Evolutionary conservation across 2,888 invertebrate species (phyloP).

Genomic region (Harmothoe impar): DNA sequence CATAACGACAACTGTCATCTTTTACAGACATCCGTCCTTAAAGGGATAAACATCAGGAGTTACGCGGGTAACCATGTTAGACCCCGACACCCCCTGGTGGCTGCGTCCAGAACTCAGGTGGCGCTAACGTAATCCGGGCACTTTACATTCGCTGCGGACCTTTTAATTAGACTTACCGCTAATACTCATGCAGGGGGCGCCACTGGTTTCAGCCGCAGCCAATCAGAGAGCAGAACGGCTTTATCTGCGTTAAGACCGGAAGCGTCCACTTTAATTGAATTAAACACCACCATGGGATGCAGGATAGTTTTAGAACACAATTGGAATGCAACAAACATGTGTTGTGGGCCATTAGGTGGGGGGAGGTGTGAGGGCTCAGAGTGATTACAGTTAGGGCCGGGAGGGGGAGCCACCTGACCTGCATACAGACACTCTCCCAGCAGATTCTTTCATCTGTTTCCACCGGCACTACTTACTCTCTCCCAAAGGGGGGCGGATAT

Average conservation of each 20-base stretch:
- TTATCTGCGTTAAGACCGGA: slow-evolving; percentile 47
- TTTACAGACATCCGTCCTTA: too few relatives aligned
- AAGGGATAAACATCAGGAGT: too few relatives aligned
- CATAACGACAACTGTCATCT: too few relatives aligned
- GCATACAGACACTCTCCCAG: too few relatives aligned
- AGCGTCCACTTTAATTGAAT: slow-evolving; percentile 27
- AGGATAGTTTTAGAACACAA: slow-evolving; percentile 46
- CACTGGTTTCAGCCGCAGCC: background rate
- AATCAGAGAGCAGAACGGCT: background rate
- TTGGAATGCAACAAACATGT: slow-evolving; percentile 52
- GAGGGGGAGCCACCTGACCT: background rate
- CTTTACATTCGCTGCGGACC: slow-evolving; percentile 11
- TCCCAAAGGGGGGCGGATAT: too few relatives aligned
- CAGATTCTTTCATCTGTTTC: too few relatives aligned
- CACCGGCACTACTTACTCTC: too few relatives aligned
- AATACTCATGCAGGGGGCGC: background rate
- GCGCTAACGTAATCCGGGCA: background rate
- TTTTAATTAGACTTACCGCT: slow-evolving; percentile 23
- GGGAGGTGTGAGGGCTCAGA: background rate
- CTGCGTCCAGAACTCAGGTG: too few relatives aligned
- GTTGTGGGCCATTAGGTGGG: background rate
- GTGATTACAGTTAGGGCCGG: slow-evolving; percentile 39
- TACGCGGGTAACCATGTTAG: too few relatives aligned
- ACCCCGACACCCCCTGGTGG: too few relatives aligned
- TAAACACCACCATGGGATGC: slow-evolving; percentile 1